These are phyloP conservation scores for Erpornis zantholeuca DNA, from an alignment of 2,113 vertebrate genomes.

Conservation along the genomic window DNA sequence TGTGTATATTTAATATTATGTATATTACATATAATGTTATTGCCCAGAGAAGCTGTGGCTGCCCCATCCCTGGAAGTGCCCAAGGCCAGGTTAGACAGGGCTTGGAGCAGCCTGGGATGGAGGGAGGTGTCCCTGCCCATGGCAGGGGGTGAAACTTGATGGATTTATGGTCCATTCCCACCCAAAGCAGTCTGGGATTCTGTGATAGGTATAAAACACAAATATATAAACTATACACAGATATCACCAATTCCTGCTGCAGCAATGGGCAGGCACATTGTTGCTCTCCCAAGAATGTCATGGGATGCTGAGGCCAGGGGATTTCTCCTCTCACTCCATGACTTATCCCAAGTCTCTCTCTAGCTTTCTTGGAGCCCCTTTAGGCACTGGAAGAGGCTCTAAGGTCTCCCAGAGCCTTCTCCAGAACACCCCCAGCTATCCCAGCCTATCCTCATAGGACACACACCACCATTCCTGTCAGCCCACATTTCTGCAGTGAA, in stretches of 20 bases:
- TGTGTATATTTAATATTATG: neutral
- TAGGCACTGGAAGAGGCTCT: neutral
- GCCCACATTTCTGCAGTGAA: fast-evolving
- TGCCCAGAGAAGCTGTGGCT: neutral
- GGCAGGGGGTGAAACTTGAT: neutral
- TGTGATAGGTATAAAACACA: neutral
- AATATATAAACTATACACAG: neutral
- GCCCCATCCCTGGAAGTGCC: neutral
- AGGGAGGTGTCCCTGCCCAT: neutral
- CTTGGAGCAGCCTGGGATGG: neutral
- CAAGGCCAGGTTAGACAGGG: fast-evolving
- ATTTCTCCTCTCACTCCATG: neutral
- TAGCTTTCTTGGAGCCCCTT: neutral
- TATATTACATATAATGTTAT: neutral
- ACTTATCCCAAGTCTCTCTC: neutral
- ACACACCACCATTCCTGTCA: neutral
- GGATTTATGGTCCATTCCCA: neutral
- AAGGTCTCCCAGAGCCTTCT: neutral
- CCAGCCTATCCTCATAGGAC: neutral
- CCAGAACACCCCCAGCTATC: neutral
- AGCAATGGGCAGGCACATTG: too few species aligned
- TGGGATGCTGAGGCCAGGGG: neutral
- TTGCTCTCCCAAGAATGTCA: neutral
- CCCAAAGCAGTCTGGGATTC: neutral
- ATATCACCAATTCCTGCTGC: neutral